A percentile compares a stretch with the other conserved stretches of the same genome.
phyloP scores from a whole-genome alignment of 2,113 vertebrate genomes.

The Zosterops hypoxanthus region DNA sequence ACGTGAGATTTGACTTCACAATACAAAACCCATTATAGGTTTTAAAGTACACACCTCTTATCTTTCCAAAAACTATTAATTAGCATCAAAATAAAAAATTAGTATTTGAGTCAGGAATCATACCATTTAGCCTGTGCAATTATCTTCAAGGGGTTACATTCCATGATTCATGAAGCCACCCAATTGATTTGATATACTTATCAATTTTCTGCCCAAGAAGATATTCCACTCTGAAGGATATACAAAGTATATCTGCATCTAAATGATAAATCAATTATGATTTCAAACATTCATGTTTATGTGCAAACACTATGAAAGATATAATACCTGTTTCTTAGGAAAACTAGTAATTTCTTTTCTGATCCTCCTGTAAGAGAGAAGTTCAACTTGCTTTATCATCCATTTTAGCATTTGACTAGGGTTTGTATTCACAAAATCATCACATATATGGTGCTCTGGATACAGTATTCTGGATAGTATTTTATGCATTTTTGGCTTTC shows the following conservation, averaged over 20 bases:
- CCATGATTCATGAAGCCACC: not conserved
- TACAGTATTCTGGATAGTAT: not conserved
- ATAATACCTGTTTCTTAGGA: not conserved
- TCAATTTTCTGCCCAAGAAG: not conserved
- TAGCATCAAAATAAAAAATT: not conserved
- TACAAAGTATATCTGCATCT: not conserved
- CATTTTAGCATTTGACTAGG: not conserved
- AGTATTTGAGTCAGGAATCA: not conserved
- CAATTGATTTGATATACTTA: not conserved
- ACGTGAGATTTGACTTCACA: not conserved
- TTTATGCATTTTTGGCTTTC: constrained; percentile 8
- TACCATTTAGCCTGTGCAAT: not conserved
- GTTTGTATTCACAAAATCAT: not conserved
- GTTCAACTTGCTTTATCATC: not conserved
- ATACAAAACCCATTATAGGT: not conserved
- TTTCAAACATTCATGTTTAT: accelerated
- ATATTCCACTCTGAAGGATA: not conserved
- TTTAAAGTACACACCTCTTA: not conserved
- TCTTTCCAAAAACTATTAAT: not conserved
- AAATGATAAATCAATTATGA: not conserved
- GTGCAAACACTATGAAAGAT: not conserved
- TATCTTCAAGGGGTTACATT: not conserved
- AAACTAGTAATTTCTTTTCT: not conserved
- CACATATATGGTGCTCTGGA: not conserved
- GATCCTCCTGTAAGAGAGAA: not conserved